These are phyloP conservation scores for Gambelia wislizenii DNA, from an alignment of 2,797 vertebrate genomes.

Conservation along the genomic window DNA sequence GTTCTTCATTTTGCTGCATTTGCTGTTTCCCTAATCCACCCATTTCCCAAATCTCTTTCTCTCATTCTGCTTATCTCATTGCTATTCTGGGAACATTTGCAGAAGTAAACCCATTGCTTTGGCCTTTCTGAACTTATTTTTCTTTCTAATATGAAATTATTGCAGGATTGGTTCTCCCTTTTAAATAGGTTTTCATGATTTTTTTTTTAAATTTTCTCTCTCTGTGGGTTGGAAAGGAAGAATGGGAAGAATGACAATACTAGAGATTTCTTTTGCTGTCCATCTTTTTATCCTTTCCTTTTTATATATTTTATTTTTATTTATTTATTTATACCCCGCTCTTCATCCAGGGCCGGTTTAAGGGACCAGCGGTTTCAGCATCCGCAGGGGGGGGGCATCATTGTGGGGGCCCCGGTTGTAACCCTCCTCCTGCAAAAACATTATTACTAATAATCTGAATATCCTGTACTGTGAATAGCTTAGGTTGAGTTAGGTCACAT, in stretches of 20 bases:
- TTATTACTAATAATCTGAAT: too few species aligned
- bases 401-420: too few species aligned
- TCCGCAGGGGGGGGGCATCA: too few species aligned
- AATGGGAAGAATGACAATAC: background rate
- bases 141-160: background rate
- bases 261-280: background rate
- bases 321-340: too few species aligned
- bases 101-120: background rate
- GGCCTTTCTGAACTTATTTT: background rate
- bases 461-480: too few species aligned
- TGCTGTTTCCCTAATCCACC: background rate
- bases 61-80: background rate
- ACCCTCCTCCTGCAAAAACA: too few species aligned
- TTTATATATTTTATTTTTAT: too few species aligned
- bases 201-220: background rate
- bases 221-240: background rate
- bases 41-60: constrained; percentile 11
- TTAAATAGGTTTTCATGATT: background rate
- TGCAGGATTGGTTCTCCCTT: background rate
- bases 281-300: background rate
- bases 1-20: background rate
- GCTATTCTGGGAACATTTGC: constrained; percentile 19
- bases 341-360: too few species aligned
- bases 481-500: too few species aligned
- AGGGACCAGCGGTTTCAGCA: too few species aligned